Evolutionary conservation across 2,113 vertebrate species (phyloP), one percentile per base, ranked within the genome.

Genomic region (Semicossyphus pulcher): DNA sequence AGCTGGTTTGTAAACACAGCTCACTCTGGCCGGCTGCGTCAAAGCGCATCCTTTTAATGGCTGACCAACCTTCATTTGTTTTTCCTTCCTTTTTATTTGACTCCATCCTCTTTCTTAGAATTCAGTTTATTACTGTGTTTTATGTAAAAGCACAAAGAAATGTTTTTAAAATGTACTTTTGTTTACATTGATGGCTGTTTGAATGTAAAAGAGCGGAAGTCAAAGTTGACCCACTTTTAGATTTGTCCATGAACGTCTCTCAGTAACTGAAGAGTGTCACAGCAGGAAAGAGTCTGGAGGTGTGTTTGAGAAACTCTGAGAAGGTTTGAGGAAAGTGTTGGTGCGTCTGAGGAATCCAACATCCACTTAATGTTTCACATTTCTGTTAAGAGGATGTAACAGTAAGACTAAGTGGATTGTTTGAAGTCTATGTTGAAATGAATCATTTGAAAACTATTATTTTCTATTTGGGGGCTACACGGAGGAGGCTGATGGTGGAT

Each of bases 31-130:
- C 25, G 11, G 48, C 14, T 59, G 36, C 16, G 53, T 28, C 25
- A 47, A n/a, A 8, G n/a, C 21, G 28, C 37, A 66, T 14, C 48
- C 9, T 66, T 28, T 39, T 25, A 45, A 31, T 20, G 10, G 28
- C 65, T 56, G 77, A 81, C 70, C n/a, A 65, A 59, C 57, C 21
- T 29, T 67, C 0, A 77, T 81, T 83, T 56, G 53, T 83, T 85
- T 76, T 15, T 45, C 12, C 48, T 41, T 49, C 16, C n/a, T 26
- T 78, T 53, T 16, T 28, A 62, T 62, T 73, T 73, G 5, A 59
- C 1, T 23, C 7, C 26, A n/a, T 29, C 2, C 16, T 53, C 6
- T 4, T n/a, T 28, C 53, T 23, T 12, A 21, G 0, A 62, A n/a
- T n/a, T 34, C 0, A 6, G 31, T 34, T 61, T 23, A 7, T 14